A percentile compares a stretch with the other conserved stretches of the same genome.
These are phyloP conservation scores for Bombus confusus DNA, from an alignment of 1,140 invertebrate species.

Conservation along the genomic window DNA sequence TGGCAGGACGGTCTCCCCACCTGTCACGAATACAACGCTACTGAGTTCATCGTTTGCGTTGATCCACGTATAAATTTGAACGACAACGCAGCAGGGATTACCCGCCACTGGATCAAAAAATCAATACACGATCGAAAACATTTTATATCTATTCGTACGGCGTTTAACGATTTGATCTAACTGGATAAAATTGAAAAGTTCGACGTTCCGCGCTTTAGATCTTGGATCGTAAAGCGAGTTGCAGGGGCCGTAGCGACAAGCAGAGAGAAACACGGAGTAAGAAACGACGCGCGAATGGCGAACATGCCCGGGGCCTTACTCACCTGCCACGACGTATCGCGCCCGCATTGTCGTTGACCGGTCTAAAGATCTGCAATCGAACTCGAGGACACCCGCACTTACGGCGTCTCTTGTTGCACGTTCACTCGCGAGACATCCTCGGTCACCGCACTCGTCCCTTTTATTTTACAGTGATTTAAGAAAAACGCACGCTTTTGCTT, in stretches of 20 bases:
- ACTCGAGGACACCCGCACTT: conserved; percentile 42
- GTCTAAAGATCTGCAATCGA: conserved; percentile 36
- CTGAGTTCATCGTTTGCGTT: conserved; percentile 14
- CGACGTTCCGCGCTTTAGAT: not conserved
- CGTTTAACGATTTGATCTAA: not conserved
- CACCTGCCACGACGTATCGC: conserved; percentile 71
- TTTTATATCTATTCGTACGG: too few relatives aligned
- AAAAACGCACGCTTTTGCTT: conserved; percentile 30
- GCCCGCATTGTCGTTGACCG: conserved; percentile 67
- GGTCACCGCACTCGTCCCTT: conserved; percentile 1
- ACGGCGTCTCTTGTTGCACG: conserved; percentile 44
- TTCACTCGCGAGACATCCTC: conserved; percentile 61
- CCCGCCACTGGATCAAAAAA: not conserved
- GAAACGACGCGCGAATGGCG: conserved; percentile 49
- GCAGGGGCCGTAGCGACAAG: conserved; percentile 4
- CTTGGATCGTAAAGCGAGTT: conserved; percentile 4
- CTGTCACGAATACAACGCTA: conserved; percentile 56
- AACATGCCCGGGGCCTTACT: conserved; percentile 53
- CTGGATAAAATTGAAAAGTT: too few relatives aligned
- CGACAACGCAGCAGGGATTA: not conserved
- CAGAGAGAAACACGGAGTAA: conserved; percentile 12
- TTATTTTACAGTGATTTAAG: not conserved
- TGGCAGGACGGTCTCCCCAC: conserved; percentile 47
- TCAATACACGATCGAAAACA: not conserved
- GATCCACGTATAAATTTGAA: conserved; percentile 1